These are phyloP conservation scores for Penaeus japonicus DNA, from an alignment of 1,140 invertebrate species.

Conservation along the genomic window DNA sequence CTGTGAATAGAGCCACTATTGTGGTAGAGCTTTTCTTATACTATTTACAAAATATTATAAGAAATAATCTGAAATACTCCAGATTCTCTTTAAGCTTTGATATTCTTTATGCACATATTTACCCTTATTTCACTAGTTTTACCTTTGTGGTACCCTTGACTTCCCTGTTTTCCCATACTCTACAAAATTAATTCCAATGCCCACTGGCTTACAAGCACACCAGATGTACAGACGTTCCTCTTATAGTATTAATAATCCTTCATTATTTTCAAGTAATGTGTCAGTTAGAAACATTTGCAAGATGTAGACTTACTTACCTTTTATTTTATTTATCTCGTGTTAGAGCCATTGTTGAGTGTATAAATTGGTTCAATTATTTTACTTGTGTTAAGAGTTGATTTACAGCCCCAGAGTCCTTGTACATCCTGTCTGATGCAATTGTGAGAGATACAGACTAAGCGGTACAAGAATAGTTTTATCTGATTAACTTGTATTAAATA, in stretches of 20 bases:
- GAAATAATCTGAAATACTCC: no score
- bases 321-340: background rate
- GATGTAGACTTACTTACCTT: background rate
- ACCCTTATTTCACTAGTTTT: background rate
- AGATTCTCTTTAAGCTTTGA: no score
- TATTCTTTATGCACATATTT: background rate
- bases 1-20: no score
- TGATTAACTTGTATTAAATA: background rate
- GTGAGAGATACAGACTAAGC: slow-evolving; percentile 29
- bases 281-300: background rate
- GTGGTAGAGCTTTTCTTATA: no score
- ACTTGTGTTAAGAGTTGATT: background rate
- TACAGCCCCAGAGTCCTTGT: slow-evolving; percentile 11
- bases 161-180: slow-evolving; percentile 13
- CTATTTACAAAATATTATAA: no score
- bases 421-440: slow-evolving; percentile 36
- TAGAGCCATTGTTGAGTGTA: background rate
- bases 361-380: background rate
- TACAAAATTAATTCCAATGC: slow-evolving; percentile 23
- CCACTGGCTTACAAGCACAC: slow-evolving; percentile 32
- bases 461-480: background rate
- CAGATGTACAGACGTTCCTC: slow-evolving; percentile 11
- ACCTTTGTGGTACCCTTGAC: slow-evolving; percentile 11
- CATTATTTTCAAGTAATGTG: background rate
- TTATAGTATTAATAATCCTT: background rate